Base-by-base conservation (phyloP, 2,113 vertebrate genomes). In the Stictonetta naevosa region DNA sequence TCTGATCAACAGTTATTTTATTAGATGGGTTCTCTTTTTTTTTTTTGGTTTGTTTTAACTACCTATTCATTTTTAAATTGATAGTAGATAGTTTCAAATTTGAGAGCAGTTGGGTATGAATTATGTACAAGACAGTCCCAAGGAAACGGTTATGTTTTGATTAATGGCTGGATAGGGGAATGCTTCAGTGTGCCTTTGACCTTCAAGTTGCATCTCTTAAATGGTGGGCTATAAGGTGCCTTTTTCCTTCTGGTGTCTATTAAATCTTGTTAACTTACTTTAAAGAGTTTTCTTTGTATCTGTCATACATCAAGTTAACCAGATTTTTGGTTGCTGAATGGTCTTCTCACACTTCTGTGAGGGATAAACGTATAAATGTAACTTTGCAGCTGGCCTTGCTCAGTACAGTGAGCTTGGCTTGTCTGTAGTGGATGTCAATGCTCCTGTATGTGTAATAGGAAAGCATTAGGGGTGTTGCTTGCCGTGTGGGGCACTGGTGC, bases 101-200 rank as follows among this genome's bases (percentile, higher is more conserved):
- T 85, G 84, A 76, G 69, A 82, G 66, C 58, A 55, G 67, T 74
- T 33, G 8, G 63, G 46, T 86, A 79, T 92, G 83, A 94, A 91
- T 94, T 95, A 95, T 91, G 91, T 92, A 92, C 80, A 89, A 92
- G 88, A 76, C 48, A 60, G 88, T 93, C 88, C 88, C 86, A 84
- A 79, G 76, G 90, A 95, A 96, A 80, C 89, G 67, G 88, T 89
- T 93, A 68, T 69, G 53, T 82, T 94, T 84, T 95, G 96, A 92
- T 93, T 94, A 91, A 89, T 91, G 88, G 79, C 56, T 76, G 83
- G 83, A 7, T 74, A 68, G 72, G 69, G 77, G 60, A 93, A 79
- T n/a, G 44, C 77, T 89, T 71, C 66, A 91, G 5, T 76, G 53
- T 82, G 83, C 71, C 66, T 94, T 95, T 97, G 92, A 93, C 93